Percentiles rank a stretch among this genome's conserved stretches.
Evolutionary conservation across 2,113 vertebrate species (phyloP).

Genomic region (Suncus etruscus): DNA sequence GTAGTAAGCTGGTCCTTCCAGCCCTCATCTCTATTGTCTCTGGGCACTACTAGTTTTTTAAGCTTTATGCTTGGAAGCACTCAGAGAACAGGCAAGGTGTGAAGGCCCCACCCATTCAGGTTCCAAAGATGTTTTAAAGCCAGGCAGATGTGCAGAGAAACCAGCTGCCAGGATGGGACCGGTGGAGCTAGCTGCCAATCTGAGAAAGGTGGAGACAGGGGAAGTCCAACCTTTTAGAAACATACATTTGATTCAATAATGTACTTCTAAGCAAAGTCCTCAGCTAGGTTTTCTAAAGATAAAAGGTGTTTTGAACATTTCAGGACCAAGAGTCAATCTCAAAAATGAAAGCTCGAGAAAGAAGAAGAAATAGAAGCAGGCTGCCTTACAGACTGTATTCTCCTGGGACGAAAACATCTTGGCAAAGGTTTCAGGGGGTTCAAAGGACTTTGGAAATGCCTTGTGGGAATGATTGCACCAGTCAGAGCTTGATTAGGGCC

Average conservation of each 20-base stretch:
- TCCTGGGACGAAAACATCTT: rapidly evolving
- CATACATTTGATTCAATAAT: background rate
- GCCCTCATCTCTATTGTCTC: no score
- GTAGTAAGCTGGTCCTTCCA: no score
- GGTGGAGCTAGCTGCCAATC: no score
- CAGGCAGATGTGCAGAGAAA: no score
- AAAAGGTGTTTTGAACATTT: background rate
- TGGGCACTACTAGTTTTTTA: no score
- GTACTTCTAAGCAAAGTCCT: background rate
- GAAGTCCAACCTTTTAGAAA: background rate
- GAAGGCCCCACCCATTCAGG: no score
- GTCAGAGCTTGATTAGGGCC: no score
- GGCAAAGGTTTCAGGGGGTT: background rate
- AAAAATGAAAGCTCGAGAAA: background rate
- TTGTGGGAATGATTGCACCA: rapidly evolving
- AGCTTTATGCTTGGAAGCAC: no score
- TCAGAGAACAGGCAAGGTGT: no score
- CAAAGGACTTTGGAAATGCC: background rate
- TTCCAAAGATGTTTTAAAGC: no score
- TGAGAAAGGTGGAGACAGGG: no score
- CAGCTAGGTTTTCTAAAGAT: background rate
- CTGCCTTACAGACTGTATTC: background rate
- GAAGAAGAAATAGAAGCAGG: background rate
- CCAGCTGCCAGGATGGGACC: no score
- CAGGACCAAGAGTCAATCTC: background rate